Evolutionary conservation across 37 sponge, comb jelly and placozoan genomes (phyloP), one percentile per base, ranked within the genome.

Genomic region (Beroe forskalii): DNA sequence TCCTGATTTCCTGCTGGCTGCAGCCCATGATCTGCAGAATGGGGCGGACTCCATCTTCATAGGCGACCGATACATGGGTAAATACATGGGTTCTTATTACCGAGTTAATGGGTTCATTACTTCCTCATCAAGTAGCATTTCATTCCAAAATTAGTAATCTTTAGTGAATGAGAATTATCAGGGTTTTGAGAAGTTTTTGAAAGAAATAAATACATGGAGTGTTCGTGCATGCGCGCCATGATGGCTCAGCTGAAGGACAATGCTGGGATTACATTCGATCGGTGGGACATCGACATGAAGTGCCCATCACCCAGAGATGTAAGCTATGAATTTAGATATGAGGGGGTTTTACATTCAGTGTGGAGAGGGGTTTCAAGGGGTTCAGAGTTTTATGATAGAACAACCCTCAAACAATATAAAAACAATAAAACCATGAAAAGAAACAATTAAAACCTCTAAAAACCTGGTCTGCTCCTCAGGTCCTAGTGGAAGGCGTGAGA

Each of bases 291-390:
- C 3, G 72, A 69, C 39, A 27, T 69, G 17, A 36, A 36, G 1
- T 69, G 72, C 32, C 72, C 72, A 1, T 69, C 72, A 1, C 72
- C 72, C 38, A 31, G 72, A 69, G 38, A 69, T 33, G 72, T 69
- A 69, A 69, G 24, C 6, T 20, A n/a, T n/a, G n/a, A 17, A 9
- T 55, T 55, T 20, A 20, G 60, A 55, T 9, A 55, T 55, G 9
- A 55, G 60, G 17, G 60, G 17, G 17, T 20, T 20, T 55, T 55
- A 55, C 17, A 55, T 55, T 55, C 60, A 55, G n/a, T n/a, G n/a
- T n/a, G n/a, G n/a, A n/a, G n/a, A n/a, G n/a, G n/a, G n/a, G n/a
- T n/a, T n/a, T n/a, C n/a, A n/a, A n/a, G n/a, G n/a, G n/a, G n/a
- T n/a, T n/a, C n/a, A n/a, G n/a, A n/a, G n/a, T n/a, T n/a, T n/a